These are phyloP conservation scores for Paedocypris sp. DNA, from an alignment of 2,113 vertebrate species.

Conservation along the genomic window DNA sequence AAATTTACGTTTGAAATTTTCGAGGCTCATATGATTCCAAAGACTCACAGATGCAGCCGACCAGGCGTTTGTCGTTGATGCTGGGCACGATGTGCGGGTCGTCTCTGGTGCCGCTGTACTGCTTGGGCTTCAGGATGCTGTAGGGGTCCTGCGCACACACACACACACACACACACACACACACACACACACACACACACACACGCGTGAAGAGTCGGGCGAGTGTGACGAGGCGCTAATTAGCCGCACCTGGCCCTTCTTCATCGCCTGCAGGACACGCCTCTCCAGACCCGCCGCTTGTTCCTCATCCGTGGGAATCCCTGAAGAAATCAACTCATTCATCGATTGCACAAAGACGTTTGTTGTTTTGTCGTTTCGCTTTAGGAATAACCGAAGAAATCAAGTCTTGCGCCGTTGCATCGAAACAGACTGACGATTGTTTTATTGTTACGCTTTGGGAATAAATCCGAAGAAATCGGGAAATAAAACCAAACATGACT, in stretches of 20 bases:
- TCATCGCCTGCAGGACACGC: slow-evolving; percentile 52
- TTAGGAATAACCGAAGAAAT: too few relatives aligned
- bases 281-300: slow-evolving; percentile 67
- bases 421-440: too few relatives aligned
- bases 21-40: too few relatives aligned
- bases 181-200: neutral
- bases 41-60: slow-evolving; percentile 56
- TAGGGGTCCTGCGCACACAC: slow-evolving; percentile 52
- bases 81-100: slow-evolving; percentile 57
- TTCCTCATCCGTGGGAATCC: slow-evolving; percentile 67
- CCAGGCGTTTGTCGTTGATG: slow-evolving; percentile 49
- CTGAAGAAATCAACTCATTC: slow-evolving; percentile 30
- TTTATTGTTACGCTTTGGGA: too few relatives aligned
- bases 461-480: too few relatives aligned
- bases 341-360: neutral
- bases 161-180: neutral
- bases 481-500: too few relatives aligned
- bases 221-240: too few relatives aligned
- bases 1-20: too few relatives aligned
- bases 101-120: slow-evolving; percentile 49
- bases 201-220: neutral
- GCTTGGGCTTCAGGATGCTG: slow-evolving; percentile 49
- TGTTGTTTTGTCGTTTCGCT: too few relatives aligned
- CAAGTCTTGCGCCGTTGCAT: too few relatives aligned
- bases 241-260: slow-evolving; percentile 57